These are phyloP conservation scores for Thymelicus acteon DNA, from an alignment of 2,888 invertebrate species.

Conservation along the genomic window DNA sequence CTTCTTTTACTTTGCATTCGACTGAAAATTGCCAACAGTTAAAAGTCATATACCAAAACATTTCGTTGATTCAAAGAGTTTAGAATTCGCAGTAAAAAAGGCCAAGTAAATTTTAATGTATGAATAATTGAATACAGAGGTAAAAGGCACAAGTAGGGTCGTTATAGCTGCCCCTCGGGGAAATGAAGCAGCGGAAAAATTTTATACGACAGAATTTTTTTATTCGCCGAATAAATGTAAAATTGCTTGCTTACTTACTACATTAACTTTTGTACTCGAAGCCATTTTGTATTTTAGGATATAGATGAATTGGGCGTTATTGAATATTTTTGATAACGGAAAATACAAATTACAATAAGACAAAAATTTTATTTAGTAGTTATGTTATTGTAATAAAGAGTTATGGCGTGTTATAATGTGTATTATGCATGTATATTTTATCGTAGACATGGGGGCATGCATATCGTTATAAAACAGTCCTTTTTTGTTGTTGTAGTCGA, in stretches of 20 bases:
- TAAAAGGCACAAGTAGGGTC: constrained; percentile 72
- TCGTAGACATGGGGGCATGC: too few relatives aligned
- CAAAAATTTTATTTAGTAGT: too few relatives aligned
- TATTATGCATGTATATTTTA: too few relatives aligned
- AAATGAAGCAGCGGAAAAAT: constrained; percentile 67
- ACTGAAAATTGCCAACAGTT: not conserved
- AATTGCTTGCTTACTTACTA: constrained; percentile 55
- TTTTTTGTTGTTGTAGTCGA: too few relatives aligned
- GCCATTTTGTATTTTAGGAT: constrained; percentile 46
- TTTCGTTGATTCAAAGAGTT: constrained; percentile 62
- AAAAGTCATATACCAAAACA: constrained; percentile 55
- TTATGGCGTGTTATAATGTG: too few relatives aligned
- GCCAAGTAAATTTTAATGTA: constrained; percentile 67
- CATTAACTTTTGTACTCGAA: constrained; percentile 48
- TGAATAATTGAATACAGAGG: constrained; percentile 79
- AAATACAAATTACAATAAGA: too few relatives aligned
- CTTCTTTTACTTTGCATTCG: not conserved
- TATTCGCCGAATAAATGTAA: constrained; percentile 59
- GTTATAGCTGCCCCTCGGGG: constrained; percentile 70
- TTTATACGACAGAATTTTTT: constrained; percentile 62
- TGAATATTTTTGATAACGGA: not conserved
- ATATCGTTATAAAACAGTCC: too few relatives aligned
- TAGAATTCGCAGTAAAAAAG: constrained; percentile 57
- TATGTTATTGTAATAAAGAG: too few relatives aligned
- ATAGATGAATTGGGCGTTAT: constrained; percentile 9